Evolutionary conservation across 2,113 vertebrate genomes (phyloP).

Genomic region (Accipiter cooperii): DNA sequence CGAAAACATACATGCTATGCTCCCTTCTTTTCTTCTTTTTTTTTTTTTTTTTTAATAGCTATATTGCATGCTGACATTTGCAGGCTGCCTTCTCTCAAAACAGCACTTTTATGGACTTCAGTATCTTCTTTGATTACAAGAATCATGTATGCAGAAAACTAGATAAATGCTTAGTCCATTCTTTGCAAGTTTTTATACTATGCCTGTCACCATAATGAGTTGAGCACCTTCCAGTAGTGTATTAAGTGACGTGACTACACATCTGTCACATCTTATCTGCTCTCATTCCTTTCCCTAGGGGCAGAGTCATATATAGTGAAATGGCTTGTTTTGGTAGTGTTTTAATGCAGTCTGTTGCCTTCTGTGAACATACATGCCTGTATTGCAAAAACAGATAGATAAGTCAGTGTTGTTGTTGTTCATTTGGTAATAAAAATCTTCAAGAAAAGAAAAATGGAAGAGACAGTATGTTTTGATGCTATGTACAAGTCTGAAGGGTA

Average conservation of each 20-base stretch:
- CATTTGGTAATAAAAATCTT: background rate
- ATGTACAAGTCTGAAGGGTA: background rate
- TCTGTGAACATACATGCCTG: background rate
- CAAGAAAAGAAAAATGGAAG: background rate
- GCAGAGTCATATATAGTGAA: constrained; percentile 19
- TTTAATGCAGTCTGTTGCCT: constrained; percentile 48
- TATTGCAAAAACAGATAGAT: background rate
- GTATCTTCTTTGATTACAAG: background rate
- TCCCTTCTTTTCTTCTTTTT: background rate
- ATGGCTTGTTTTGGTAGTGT: constrained; percentile 52
- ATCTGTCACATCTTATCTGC: constrained; percentile 63
- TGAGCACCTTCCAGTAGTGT: constrained; percentile 58
- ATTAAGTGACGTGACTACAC: constrained; percentile 58
- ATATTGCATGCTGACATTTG: background rate
- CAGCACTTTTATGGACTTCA: background rate
- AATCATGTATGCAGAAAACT: background rate
- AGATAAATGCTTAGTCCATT: constrained; percentile 17
- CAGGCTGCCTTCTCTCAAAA: background rate
- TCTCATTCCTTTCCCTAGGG: constrained; percentile 37
- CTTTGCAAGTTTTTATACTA: constrained; percentile 22
- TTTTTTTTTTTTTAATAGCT: background rate
- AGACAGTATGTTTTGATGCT: background rate
- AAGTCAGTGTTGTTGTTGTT: background rate
- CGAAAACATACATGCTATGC: background rate
- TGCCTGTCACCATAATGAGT: constrained; percentile 31